Percentiles rank a stretch among this genome's conserved stretches.
Conservation (phyloP, 1,140 invertebrate genomes). For the Aleiodes sp. region DNA sequence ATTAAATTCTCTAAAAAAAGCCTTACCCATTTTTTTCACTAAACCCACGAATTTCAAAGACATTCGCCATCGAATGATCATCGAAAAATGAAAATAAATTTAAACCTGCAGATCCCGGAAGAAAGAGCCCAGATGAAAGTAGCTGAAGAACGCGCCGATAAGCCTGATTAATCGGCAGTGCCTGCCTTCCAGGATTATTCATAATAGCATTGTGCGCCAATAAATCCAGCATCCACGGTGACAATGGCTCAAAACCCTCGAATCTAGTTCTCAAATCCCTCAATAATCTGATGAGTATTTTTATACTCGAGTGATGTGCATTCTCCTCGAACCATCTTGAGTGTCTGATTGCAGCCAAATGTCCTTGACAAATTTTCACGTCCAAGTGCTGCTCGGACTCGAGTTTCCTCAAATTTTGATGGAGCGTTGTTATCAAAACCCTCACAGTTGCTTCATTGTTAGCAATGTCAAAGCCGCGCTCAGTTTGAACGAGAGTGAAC, state of each 20-base stretch:
- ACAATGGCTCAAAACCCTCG: slow-evolving; percentile 88
- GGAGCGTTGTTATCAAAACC: slow-evolving; percentile 91
- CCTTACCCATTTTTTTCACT: too few species aligned
- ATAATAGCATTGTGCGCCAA: slow-evolving; percentile 96
- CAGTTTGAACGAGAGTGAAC: slow-evolving; percentile 73
- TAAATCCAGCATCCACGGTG: slow-evolving; percentile 96
- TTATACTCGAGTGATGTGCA: slow-evolving; percentile 96
- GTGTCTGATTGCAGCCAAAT: slow-evolving; percentile 93
- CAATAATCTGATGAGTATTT: slow-evolving; percentile 91
- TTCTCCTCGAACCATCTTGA: slow-evolving; percentile 99
- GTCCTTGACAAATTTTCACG: slow-evolving; percentile 69
- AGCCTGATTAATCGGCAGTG: slow-evolving; percentile 90
- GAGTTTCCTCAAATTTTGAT: slow-evolving; percentile 91
- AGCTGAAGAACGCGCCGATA: slow-evolving; percentile 86
- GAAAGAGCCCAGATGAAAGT: slow-evolving; percentile 91
- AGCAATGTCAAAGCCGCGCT: slow-evolving; percentile 85
- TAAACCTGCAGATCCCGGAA: slow-evolving; percentile 91
- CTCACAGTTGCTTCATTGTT: slow-evolving; percentile 85
- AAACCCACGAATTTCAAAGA: too few species aligned
- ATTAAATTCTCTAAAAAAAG: too few species aligned
- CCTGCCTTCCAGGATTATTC: slow-evolving; percentile 94
- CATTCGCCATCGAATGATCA: too few species aligned
- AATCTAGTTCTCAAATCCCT: slow-evolving; percentile 90
- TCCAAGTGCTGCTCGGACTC: slow-evolving; percentile 79
- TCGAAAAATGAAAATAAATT: slow-evolving; percentile 12